These are phyloP conservation scores for Sinocyclocheilus anophthalmus DNA, from an alignment of 2,113 vertebrate species.

Conservation along the genomic window DNA sequence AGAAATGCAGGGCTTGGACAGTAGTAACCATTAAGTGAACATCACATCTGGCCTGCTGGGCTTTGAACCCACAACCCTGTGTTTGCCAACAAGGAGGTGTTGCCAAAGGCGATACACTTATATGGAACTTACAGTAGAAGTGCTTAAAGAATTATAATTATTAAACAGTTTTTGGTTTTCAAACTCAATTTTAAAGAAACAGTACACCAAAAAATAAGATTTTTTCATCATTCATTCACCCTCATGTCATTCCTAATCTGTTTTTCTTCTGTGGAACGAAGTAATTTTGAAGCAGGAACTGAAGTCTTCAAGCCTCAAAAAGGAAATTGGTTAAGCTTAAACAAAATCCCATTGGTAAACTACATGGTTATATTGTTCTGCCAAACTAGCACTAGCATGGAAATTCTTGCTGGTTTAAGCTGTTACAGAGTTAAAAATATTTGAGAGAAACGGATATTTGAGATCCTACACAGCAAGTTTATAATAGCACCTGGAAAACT, in stretches of 20 bases:
- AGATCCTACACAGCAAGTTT: slow-evolving; percentile 10
- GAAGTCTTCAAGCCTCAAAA: too few species aligned
- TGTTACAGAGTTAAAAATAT: background rate
- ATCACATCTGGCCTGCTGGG: background rate
- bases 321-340: background rate
- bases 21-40: background rate
- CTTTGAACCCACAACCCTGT: background rate
- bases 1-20: background rate
- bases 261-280: background rate
- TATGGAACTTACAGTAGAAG: background rate
- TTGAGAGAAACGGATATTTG: background rate
- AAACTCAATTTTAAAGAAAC: background rate
- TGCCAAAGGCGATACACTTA: background rate
- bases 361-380: background rate
- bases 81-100: background rate
- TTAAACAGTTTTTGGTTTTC: background rate
- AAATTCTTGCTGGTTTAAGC: background rate
- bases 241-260: background rate
- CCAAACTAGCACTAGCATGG: background rate
- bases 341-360: background rate
- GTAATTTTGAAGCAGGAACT: too few species aligned
- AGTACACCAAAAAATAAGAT: background rate
- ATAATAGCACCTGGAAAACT: slow-evolving; percentile 5
- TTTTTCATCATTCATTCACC: background rate
- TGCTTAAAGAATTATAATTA: background rate